Conservation (phyloP, 2,888 invertebrate genomes). For the Lathronympha strigana region DNA sequence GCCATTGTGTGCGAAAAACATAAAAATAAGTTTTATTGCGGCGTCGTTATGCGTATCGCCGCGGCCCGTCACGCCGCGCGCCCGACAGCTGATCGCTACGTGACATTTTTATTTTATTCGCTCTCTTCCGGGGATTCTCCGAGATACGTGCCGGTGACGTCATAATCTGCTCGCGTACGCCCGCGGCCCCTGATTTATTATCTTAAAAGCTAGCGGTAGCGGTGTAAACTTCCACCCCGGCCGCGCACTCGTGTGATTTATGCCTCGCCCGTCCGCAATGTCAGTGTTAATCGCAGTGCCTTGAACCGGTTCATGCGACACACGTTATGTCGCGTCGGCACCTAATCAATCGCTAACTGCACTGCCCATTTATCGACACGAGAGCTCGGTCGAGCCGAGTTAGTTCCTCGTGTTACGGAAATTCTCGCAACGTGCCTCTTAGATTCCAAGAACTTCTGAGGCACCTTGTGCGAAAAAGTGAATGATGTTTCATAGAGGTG, state of each 20-base stretch:
- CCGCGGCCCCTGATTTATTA: conserved; percentile 77
- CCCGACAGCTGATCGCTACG: conserved; percentile 84
- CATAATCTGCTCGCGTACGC: conserved; percentile 75
- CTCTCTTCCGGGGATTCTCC: conserved; percentile 83
- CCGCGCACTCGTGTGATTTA: conserved; percentile 66
- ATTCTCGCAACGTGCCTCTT: conserved; percentile 7
- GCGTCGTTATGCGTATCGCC: conserved; percentile 83
- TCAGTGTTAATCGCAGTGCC: conserved; percentile 61
- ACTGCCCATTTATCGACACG: conserved; percentile 21
- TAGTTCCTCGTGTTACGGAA: conserved; percentile 8
- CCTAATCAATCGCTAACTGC: conserved; percentile 41
- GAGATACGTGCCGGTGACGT: conserved; percentile 82
- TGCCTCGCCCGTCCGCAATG: conserved; percentile 60
- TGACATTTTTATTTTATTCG: conserved; percentile 84
- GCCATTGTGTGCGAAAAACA: conserved; percentile 85
- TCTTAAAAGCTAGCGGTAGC: conserved; percentile 66
- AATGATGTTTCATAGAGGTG: conserved; percentile 4
- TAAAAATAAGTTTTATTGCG: conserved; percentile 85
- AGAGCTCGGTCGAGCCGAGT: conserved; percentile 9
- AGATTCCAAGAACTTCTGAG: conserved; percentile 5
- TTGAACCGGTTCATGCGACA: conserved; percentile 53
- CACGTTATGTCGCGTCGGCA: conserved; percentile 40
- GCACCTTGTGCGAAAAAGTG: conserved; percentile 4
- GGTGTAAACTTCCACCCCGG: conserved; percentile 59
- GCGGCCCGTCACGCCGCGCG: conserved; percentile 70